Base-by-base conservation (phyloP, 30 jellyfish, hydroid and myxozoan genomes). In the Turritopsis rubra region DNA sequence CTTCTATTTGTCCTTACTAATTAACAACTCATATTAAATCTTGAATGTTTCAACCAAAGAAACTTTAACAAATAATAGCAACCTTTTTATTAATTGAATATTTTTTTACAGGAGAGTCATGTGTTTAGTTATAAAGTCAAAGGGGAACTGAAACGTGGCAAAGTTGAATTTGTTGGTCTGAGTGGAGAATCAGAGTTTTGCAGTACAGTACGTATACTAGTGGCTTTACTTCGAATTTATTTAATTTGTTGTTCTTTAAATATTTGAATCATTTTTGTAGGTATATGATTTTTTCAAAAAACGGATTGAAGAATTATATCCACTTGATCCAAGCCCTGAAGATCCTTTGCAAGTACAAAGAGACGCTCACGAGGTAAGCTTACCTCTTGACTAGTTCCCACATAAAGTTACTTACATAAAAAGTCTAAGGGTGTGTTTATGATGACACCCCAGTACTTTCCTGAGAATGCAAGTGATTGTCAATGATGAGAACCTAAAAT, bases 361-460 rank as follows among this genome's bases (percentile, higher is more conserved):
- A 21, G 94, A 86, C 27, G 94, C 88, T 54, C 94, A 86, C 79
- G 91, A 86, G 94, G 99, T 93, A 52, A 0, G 82, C n/a, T n/a
- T n/a, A n/a, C n/a, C n/a, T n/a, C n/a, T n/a, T n/a, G n/a, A n/a
- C n/a, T n/a, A n/a, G n/a, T n/a, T n/a, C n/a, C n/a, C n/a, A n/a
- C n/a, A n/a, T n/a, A n/a, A n/a, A n/a, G n/a, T n/a, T n/a, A n/a
- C n/a, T n/a, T n/a, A n/a, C n/a, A n/a, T n/a, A n/a, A n/a, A n/a
- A n/a, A n/a, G n/a, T n/a, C n/a, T n/a, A n/a, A n/a, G n/a, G n/a
- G n/a, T n/a, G n/a, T n/a, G n/a, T n/a, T n/a, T n/a, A n/a, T n/a
- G n/a, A n/a, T n/a, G n/a, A n/a, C n/a, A n/a, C n/a, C n/a, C n/a
- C n/a, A n/a, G n/a, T n/a, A n/a, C n/a, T n/a, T n/a, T n/a, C n/a